Evolutionary conservation across 2,797 vertebrate species (phyloP), one percentile per base, ranked within the genome.

Genomic region (Astyanax mexicanus): DNA sequence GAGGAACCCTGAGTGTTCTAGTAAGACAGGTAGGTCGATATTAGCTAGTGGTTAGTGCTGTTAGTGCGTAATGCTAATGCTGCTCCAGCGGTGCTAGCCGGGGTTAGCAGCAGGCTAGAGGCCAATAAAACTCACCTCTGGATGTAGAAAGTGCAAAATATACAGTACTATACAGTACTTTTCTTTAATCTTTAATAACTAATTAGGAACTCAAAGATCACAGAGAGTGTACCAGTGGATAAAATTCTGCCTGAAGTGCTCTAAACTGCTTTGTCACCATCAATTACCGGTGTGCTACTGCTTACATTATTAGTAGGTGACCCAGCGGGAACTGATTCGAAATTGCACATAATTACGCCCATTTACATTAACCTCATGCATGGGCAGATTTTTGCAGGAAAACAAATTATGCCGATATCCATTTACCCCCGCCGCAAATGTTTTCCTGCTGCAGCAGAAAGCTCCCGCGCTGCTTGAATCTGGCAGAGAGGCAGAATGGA

Each of bases 361-460:
- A 19, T 47, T 66, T 66, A 32, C 42, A 47, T 29, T 47, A 47
- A 40, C 29, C 13, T 51, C 65, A 51, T 12, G 45, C 47, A 35
- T 13, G 45, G 32, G 65, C 45, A 13, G n/a, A 68, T 49, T 68
- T 68, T 5, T 51, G n/a, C 29, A 68, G 44, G 65, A 68, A 68
- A 68, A 37, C 65, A 47, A 66, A 68, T 68, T 37, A 68, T 21
- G 29, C 32, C 19, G 45, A 32, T 35, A 37, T 21, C 29, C 29
- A 12, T 38, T 58, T 32, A 13, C 19, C 61, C n/a, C n/a, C 12
- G 13, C 15, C 10, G n/a, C 21, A 37, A 17, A 61, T 62, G 23
- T 21, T 27, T 21, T 64, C 35, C 8, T 11, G 0, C n/a, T 58
- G 51, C 54, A 32, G 45, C 54, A 12, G 15, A 58, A 52, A 40